Evolutionary conservation across 2,113 vertebrate genomes (phyloP), one percentile per base, ranked within the genome.

Genomic region (Leptobrachium ailaonicum): DNA sequence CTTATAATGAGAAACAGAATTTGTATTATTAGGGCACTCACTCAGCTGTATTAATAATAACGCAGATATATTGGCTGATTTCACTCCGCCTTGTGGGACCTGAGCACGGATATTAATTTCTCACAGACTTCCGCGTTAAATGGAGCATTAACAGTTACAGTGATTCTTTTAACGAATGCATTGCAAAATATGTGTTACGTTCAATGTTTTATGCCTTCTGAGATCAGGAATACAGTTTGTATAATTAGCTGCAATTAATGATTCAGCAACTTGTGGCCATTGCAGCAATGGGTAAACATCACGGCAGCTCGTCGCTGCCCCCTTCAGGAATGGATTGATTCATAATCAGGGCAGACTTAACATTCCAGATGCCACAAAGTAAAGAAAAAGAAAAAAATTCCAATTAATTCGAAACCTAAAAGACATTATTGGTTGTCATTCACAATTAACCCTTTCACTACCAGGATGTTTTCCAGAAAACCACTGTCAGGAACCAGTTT

Each of bases 111-210:
- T 66, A 77, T 77, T 66, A 60, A 45, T 70, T 62, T 70, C 44
- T 44, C 10, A 10, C 14, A 53, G 42, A 71, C 67, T 77, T 41
- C 41, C 41, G 41, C n/a, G 67, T 1, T 77, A 77, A 70, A 71
- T 71, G 3, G 56, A 70, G 76, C 76, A 50, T 69, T 60, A 77
- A 58, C 11, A 44, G 54, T 32, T 42, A 63, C 64, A 42, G 47
- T 68, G 64, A 53, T 41, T 44, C 42, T 47, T 13, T 32, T 62
- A 45, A 62, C 66, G 13, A 47, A 45, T 71, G 40, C 4, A 70
- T 77, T 53, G 67, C 50, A 50, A 68, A 69, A 58, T 69, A 68
- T 42, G 68, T 77, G 64, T 77, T 77, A 66, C 68, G 62, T 66
- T 66, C 58, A 66, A 66, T 75, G 64, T 68, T 76, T 77, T 13